Conservation (phyloP, 2,113 vertebrate genomes). For the Actenoides lindsayi region DNA sequence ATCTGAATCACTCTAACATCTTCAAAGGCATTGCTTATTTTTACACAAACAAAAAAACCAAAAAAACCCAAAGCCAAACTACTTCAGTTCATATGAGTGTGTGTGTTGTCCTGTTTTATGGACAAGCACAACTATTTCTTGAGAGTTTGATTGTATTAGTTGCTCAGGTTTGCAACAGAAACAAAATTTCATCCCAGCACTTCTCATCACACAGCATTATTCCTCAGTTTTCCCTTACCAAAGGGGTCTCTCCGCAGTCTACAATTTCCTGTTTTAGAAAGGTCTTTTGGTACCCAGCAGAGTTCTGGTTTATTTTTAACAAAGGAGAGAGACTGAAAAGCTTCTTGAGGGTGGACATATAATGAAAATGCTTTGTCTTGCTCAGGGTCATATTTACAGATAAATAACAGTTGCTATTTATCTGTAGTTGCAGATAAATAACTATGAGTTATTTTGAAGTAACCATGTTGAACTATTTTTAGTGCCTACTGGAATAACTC, state of each 20-base stretch:
- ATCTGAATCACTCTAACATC: neutral
- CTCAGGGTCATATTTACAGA: neutral
- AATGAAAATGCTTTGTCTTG: neutral
- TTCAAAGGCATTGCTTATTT: neutral
- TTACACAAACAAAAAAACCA: neutral
- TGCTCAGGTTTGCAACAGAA: neutral
- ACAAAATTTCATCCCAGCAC: neutral
- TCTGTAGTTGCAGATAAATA: neutral
- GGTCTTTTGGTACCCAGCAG: neutral
- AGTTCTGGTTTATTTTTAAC: neutral
- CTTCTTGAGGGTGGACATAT: neutral
- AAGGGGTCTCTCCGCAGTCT: fast-evolving
- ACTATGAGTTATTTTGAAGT: neutral
- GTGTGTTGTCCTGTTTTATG: neutral
- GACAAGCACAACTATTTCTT: neutral
- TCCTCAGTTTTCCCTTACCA: neutral
- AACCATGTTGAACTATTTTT: neutral
- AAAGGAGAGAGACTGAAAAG: neutral
- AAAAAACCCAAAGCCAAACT: neutral
- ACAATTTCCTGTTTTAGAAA: neutral
- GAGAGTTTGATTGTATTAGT: neutral
- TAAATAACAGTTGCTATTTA: neutral
- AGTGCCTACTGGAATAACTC: neutral
- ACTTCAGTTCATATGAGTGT: neutral
- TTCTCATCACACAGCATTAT: neutral